phyloP scores from a whole-genome alignment of 2,797 vertebrate genomes.

The Peromyscus aztecus region DNA sequence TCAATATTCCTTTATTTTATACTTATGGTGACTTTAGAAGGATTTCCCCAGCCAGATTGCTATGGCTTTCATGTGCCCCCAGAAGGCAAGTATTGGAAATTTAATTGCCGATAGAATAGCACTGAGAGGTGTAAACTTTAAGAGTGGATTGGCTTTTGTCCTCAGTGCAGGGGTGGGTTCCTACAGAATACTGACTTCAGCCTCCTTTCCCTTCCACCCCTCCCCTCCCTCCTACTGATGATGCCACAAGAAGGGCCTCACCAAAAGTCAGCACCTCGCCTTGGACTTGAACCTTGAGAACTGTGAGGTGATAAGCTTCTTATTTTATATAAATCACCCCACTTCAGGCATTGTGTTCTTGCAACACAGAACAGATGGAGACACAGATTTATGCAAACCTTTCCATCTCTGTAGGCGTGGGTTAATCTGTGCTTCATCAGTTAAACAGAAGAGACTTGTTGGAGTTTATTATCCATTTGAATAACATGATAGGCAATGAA shows the following conservation, averaged over 20 bases:
- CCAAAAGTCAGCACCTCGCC: neutral
- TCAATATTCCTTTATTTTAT: neutral
- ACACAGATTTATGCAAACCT: neutral
- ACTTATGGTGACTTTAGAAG: neutral
- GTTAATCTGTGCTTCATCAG: neutral
- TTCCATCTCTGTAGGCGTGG: neutral
- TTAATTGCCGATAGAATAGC: neutral
- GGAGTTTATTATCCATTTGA: constrained; percentile 8
- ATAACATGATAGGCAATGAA: neutral
- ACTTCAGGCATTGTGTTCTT: neutral
- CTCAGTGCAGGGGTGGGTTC: neutral
- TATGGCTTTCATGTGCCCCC: neutral
- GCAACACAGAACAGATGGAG: neutral
- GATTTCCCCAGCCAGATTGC: neutral
- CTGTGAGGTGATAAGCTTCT: neutral
- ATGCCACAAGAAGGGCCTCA: neutral
- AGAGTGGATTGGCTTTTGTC: neutral
- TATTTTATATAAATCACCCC: neutral
- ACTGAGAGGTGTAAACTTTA: neutral
- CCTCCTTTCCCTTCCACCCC: neutral
- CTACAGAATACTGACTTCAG: neutral
- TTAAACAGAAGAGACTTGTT: constrained; percentile 48
- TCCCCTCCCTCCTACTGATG: neutral
- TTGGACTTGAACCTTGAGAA: neutral
- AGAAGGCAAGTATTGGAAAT: neutral